phyloP scores from a whole-genome alignment of 2,888 invertebrate genomes.

The Euzophera pinguis region DNA sequence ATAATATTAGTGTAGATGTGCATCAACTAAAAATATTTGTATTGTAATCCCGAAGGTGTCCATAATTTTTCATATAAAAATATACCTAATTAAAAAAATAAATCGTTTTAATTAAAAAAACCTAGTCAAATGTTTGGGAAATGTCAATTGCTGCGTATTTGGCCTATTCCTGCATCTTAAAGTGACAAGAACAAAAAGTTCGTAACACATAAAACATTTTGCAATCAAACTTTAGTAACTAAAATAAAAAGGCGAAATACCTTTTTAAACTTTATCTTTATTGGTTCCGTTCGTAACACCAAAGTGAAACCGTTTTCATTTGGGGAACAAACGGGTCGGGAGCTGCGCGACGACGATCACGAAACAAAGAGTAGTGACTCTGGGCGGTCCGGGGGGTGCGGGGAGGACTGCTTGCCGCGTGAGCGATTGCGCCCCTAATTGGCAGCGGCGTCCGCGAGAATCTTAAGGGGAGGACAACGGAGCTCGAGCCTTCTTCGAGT shows the following conservation, averaged over 20 bases:
- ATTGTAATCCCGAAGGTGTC: too few relatives aligned
- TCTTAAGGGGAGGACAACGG: conserved; percentile 77
- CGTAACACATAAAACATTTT: conserved; percentile 25
- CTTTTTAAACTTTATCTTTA: conserved; percentile 57
- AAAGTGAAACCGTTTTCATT: conserved; percentile 76
- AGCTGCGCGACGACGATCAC: conserved; percentile 52
- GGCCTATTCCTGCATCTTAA: too few relatives aligned
- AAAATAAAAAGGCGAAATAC: conserved; percentile 51
- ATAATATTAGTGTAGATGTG: too few relatives aligned
- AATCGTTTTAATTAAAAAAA: too few relatives aligned
- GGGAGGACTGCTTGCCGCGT: conserved; percentile 60
- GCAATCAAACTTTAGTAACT: conserved; percentile 38
- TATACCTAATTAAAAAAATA: too few relatives aligned
- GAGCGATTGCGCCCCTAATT: conserved; percentile 80
- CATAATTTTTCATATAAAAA: too few relatives aligned
- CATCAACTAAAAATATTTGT: too few relatives aligned
- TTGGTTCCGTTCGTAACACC: conserved; percentile 56
- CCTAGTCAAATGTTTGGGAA: too few relatives aligned
- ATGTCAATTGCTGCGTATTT: too few relatives aligned
- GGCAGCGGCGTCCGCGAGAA: conserved; percentile 80
- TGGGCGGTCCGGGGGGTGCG: conserved; percentile 25
- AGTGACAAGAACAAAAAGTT: too few relatives aligned
- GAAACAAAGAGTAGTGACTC: conserved; percentile 62
- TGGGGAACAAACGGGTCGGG: conserved; percentile 61
- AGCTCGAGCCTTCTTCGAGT: conserved; percentile 64